These are phyloP conservation scores for Lamproptera curius DNA, from an alignment of 2,888 invertebrate genomes.

Conservation along the genomic window DNA sequence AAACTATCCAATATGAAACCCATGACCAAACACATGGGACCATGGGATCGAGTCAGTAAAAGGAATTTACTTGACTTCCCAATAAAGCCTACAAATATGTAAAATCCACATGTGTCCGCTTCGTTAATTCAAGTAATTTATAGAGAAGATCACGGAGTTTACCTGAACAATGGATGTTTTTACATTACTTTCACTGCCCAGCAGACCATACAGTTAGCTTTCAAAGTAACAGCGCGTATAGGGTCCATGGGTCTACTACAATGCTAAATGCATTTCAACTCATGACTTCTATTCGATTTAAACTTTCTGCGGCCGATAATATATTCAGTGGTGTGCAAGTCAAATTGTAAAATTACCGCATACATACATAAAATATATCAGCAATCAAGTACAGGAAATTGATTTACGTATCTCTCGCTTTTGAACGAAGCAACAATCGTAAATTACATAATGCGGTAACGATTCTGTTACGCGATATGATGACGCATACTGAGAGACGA, in stretches of 20 bases:
- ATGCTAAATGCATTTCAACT: constrained; percentile 15
- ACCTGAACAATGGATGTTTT: constrained; percentile 10
- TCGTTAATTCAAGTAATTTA: background rate
- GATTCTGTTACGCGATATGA: constrained; percentile 46
- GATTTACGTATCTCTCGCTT: constrained; percentile 2
- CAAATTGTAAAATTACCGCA: too few relatives aligned
- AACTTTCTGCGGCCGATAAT: too few relatives aligned
- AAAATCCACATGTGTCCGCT: too few relatives aligned
- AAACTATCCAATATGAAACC: too few relatives aligned
- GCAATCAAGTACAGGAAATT: too few relatives aligned
- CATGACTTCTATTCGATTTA: too few relatives aligned
- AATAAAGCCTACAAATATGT: too few relatives aligned
- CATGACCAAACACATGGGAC: too few relatives aligned
- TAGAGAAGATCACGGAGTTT: constrained; percentile 6
- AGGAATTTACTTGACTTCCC: too few relatives aligned
- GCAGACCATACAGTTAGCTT: constrained; percentile 18
- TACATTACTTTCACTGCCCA: constrained; percentile 26
- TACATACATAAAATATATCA: too few relatives aligned
- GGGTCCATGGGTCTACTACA: constrained; percentile 13
- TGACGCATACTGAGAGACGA: constrained; percentile 58
- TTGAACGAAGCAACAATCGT: constrained; percentile 36
- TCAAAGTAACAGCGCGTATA: constrained; percentile 20
- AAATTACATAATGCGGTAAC: constrained; percentile 51
- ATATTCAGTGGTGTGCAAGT: too few relatives aligned
- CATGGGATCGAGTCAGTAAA: too few relatives aligned